Percentiles rank a stretch among this genome's conserved stretches.
phyloP scores from a whole-genome alignment of 1,140 invertebrate species.

The Rhagoletis zephyria region DNA sequence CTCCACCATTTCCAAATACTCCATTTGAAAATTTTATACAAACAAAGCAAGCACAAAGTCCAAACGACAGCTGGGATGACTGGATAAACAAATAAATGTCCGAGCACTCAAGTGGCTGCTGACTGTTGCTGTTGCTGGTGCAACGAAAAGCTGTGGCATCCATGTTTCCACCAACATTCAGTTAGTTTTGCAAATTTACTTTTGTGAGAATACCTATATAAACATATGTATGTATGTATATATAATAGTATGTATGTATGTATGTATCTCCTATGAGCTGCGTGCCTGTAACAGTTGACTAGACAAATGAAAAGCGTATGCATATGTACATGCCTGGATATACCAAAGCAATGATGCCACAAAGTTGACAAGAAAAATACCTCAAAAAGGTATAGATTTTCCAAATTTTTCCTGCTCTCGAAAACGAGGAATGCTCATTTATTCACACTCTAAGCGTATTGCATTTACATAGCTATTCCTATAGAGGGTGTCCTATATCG shows the following conservation, averaged over 20 bases:
- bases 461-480: no score
- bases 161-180: not conserved
- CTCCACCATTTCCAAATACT: constrained; percentile 35
- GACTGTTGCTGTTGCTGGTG: not conserved
- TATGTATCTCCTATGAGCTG: not conserved
- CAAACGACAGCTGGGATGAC: constrained; percentile 21
- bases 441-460: no score
- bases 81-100: constrained; percentile 49
- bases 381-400: no score
- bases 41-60: not conserved
- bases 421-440: no score
- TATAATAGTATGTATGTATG: no score
- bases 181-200: constrained; percentile 10
- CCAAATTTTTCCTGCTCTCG: no score
- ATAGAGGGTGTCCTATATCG: no score
- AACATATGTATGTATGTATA: not conserved
- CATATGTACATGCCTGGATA: not conserved
- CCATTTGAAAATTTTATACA: constrained; percentile 20
- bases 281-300: constrained; percentile 2
- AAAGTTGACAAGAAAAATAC: no score
- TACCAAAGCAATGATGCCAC: no score
- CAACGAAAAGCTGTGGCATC: not conserved
- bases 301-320: constrained; percentile 16
- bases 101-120: constrained; percentile 18
- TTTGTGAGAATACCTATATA: not conserved